Evolutionary conservation across 2,797 vertebrate genomes (phyloP).

Genomic region (Pteropus rufus): DNA sequence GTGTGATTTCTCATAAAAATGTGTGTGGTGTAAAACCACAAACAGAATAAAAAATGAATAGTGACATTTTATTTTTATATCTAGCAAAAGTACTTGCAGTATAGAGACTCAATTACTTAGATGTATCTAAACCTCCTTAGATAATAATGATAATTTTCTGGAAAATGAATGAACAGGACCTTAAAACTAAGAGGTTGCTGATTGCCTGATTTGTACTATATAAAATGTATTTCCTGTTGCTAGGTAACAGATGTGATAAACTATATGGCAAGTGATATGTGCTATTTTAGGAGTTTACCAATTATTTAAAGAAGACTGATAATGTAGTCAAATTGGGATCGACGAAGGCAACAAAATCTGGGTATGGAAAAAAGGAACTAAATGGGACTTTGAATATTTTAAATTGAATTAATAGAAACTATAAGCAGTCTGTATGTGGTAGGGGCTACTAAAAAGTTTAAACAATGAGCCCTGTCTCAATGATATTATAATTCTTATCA

Average conservation of each 20-base stretch:
- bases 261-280: not conserved
- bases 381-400: conserved; percentile 10
- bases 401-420: not conserved
- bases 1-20: not conserved
- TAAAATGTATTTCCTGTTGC: not conserved
- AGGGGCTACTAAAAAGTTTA: not conserved
- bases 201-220: conserved; percentile 9
- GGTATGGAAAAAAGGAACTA: not conserved
- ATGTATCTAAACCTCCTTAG: not conserved
- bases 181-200: conserved; percentile 51
- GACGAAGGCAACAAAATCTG: not conserved
- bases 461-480: not conserved
- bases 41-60: not conserved
- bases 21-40: not conserved
- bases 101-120: not conserved
- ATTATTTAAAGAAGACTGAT: conserved; percentile 17
- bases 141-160: conserved; percentile 32
- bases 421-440: not conserved
- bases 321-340: not conserved
- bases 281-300: not conserved
- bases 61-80: conserved; percentile 23
- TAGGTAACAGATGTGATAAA: conserved; percentile 14
- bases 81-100: not conserved
- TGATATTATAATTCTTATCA: not conserved
- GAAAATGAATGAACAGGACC: not conserved